Conservation (phyloP, 2,113 vertebrate genomes). For the Gallinago media region DNA sequence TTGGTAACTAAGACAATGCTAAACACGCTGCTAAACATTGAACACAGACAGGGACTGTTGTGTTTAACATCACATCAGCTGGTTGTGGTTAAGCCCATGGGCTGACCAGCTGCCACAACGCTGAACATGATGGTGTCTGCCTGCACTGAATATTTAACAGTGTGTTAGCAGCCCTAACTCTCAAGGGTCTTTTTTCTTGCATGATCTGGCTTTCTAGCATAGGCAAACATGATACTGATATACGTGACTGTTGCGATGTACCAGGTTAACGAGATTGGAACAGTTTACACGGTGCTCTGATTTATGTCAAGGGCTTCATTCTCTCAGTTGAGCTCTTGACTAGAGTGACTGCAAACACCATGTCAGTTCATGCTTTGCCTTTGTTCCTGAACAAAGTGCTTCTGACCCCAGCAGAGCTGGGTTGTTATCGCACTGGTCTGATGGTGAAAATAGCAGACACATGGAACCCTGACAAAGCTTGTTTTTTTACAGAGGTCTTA, state of each 20-base stretch:
- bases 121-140: not conserved
- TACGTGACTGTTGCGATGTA: not conserved
- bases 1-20: slow-evolving; percentile 65
- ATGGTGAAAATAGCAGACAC: not conserved
- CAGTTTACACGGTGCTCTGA: not conserved
- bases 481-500: not conserved
- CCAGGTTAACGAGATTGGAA: not conserved
- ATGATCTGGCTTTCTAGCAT: not conserved
- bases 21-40: slow-evolving; percentile 61
- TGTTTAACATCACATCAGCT: slow-evolving; percentile 62
- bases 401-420: not conserved
- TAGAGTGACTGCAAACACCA: not conserved
- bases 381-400: not conserved
- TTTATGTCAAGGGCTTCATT: not conserved
- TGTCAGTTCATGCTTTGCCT: not conserved
- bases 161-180: slow-evolving; percentile 4
- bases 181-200: not conserved
- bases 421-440: not conserved
- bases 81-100: slow-evolving; percentile 62
- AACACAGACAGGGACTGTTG: slow-evolving; percentile 30
- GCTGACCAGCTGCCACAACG: slow-evolving; percentile 43
- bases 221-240: not conserved
- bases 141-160: not conserved
- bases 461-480: not conserved
- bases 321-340: not conserved